Evolutionary conservation across 92 coral and sea anemone species (phyloP), one percentile per base, ranked within the genome.

Genomic region (Bergia sp.): DNA sequence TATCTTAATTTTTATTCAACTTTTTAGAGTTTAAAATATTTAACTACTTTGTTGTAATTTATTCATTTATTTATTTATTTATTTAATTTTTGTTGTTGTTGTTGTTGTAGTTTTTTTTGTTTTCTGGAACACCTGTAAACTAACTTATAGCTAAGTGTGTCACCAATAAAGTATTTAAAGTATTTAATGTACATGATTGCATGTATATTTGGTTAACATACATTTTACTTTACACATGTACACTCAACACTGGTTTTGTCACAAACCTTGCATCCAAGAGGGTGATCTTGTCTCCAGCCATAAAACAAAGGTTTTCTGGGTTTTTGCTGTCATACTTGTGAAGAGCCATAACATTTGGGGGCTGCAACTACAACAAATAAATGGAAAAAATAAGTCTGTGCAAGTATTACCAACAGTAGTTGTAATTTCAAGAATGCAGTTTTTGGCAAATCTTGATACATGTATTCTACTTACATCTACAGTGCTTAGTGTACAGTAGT

Each of bases 181-280:
- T 29, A 29, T 29, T 29, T 29, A 29, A 29, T 29, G 29, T 29
- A 29, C 29, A 29, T 29, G 29, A 29, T 29, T 29, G 29, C 29
- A 29, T 29, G 20, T 11, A 9, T 57, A 57, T 9, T 57, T 57
- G 65, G 65, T 57, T 11, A 57, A 12, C 20, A 16, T 5, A 18
- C 65, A 57, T 57, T 3, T 16, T 9, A 4, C 8, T 47, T 4
- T 4, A 4, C 53, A 20, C 65, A 15, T 44, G 6, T 49, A 40
- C 21, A 13, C 10, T 8, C 29, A 18, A 78, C 10, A 39, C 2
- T 21, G 9, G 47, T 37, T 18, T 21, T 39, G 0, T 4, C 44
- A 80, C 86, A 67, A 91, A 97, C 99, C 95, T 94, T 85, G 98
- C 96, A 82, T 96, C 94, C 44, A 97, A 89, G 6, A 97, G 89